These are phyloP conservation scores for Taxidea taxus DNA, from an alignment of 2,113 vertebrate genomes.

Conservation along the genomic window DNA sequence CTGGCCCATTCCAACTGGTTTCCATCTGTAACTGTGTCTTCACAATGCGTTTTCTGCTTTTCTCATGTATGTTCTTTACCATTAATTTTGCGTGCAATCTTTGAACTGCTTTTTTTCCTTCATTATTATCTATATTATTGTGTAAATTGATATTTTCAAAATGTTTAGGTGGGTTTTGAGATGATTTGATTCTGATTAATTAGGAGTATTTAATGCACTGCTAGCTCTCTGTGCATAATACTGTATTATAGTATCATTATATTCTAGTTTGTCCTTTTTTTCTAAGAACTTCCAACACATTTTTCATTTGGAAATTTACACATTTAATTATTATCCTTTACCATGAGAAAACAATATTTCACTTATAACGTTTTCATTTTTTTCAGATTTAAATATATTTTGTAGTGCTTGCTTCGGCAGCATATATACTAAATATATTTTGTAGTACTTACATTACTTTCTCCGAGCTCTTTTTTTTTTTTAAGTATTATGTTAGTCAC, in stretches of 20 bases:
- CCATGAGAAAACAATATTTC: neutral
- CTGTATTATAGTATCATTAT: neutral
- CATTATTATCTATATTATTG: slow-evolving; percentile 60
- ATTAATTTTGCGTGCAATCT: slow-evolving; percentile 86
- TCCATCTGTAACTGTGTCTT: slow-evolving; percentile 84
- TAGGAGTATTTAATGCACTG: neutral
- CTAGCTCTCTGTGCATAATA: neutral
- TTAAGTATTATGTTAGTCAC: too few relatives aligned
- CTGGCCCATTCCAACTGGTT: slow-evolving; percentile 85
- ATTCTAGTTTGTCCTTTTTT: slow-evolving; percentile 1
- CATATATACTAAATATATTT: neutral
- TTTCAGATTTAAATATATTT: neutral
- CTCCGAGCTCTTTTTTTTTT: neutral
- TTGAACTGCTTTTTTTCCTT: slow-evolving; percentile 76
- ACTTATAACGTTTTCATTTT: neutral
- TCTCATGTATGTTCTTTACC: slow-evolving; percentile 85
- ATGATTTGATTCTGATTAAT: slow-evolving; percentile 2
- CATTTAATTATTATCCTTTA: neutral
- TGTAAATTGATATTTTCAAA: slow-evolving; percentile 76
- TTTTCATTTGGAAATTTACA: neutral
- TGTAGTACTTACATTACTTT: neutral
- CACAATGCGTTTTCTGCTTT: slow-evolving; percentile 83
- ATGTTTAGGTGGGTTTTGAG: neutral
- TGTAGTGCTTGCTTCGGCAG: neutral
- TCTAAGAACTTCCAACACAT: neutral